Evolutionary conservation across 1,140 invertebrate species (phyloP).

Genomic region (Saccostrea cuccullata): DNA sequence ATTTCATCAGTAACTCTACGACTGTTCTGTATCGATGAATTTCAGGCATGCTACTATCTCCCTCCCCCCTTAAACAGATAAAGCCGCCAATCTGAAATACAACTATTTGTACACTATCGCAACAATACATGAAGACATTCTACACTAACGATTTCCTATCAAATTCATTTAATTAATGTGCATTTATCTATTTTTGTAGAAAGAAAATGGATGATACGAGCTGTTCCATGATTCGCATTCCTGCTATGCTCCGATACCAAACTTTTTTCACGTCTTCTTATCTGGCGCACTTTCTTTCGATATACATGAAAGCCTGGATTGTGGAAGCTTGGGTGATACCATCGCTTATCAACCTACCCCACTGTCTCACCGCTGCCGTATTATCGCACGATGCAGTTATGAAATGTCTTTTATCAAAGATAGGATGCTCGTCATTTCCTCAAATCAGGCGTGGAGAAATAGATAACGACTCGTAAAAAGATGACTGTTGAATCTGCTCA

Average conservation of each 20-base stretch:
- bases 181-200: conserved; percentile 31
- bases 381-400: conserved; percentile 36
- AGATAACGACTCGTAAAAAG: conserved; percentile 35
- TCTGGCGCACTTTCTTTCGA: conserved; percentile 30
- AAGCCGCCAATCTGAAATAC: background rate
- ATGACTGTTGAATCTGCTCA: conserved; percentile 23
- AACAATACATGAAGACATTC: conserved; percentile 36
- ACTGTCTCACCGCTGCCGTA: conserved; percentile 21
- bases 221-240: conserved; percentile 19
- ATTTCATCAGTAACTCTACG: background rate
- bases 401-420: conserved; percentile 36
- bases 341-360: conserved; percentile 11
- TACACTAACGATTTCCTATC: conserved; percentile 32
- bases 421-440: conserved; percentile 43
- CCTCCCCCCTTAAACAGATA: background rate
- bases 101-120: conserved; percentile 22
- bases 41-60: background rate
- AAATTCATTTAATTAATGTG: conserved; percentile 35
- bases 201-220: conserved; percentile 33
- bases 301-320: conserved; percentile 40
- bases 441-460: conserved; percentile 33
- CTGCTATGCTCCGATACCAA: conserved; percentile 37
- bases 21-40: conserved; percentile 23
- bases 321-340: background rate
- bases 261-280: conserved; percentile 36